Evolutionary conservation across 2,888 invertebrate species (phyloP).

Genomic region (Callimorpha dominula): DNA sequence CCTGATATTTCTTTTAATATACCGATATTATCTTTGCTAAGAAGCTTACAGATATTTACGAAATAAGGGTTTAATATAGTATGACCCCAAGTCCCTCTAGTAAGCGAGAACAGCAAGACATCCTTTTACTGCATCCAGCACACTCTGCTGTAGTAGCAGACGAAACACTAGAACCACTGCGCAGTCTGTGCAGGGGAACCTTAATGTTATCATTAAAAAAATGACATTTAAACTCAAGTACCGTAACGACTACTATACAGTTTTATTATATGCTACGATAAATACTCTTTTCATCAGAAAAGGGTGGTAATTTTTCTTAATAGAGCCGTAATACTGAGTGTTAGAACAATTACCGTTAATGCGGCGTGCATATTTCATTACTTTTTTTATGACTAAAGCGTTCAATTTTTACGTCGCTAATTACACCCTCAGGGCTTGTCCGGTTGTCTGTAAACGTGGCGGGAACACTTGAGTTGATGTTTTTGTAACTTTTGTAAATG

Average conservation of each 20-base stretch:
- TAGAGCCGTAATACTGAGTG: conserved; percentile 67
- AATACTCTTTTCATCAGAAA: conserved; percentile 8
- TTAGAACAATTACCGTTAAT: conserved; percentile 70
- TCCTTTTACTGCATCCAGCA: neutral
- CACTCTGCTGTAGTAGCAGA: neutral
- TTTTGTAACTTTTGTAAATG: neutral
- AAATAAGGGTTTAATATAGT: too few relatives aligned
- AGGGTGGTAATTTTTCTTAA: conserved; percentile 70
- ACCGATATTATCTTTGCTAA: too few relatives aligned
- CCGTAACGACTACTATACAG: neutral
- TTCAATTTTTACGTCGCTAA: conserved; percentile 77
- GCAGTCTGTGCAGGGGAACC: neutral
- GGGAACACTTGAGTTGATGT: conserved; percentile 27
- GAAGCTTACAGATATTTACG: too few relatives aligned
- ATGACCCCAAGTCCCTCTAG: neutral
- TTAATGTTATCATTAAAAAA: neutral
- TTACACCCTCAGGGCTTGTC: conserved; percentile 67
- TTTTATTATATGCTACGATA: neutral
- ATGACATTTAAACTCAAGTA: neutral
- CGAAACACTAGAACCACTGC: neutral
- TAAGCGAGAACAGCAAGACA: neutral
- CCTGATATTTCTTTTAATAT: too few relatives aligned
- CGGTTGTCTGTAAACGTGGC: conserved; percentile 27
- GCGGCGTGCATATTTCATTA: conserved; percentile 74
- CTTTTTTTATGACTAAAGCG: conserved; percentile 60